Evolutionary conservation across 2,113 vertebrate genomes (phyloP).

Genomic region (Sander lucioperca): DNA sequence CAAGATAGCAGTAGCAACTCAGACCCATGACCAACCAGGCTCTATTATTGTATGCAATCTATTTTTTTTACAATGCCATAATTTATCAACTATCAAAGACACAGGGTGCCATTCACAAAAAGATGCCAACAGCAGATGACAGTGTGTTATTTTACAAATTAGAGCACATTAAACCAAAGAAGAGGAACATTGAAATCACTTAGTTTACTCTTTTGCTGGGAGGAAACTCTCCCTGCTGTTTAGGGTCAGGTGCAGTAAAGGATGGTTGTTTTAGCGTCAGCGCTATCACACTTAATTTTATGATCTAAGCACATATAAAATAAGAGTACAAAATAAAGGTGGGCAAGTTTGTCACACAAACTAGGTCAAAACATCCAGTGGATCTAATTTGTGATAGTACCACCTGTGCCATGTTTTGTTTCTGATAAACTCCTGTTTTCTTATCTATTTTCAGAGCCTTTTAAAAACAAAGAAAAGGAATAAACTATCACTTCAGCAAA

Average conservation of each 20-base stretch:
- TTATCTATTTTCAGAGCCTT: slow-evolving; percentile 42
- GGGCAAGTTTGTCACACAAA: slow-evolving; percentile 63
- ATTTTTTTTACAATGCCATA: not conserved
- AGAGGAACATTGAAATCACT: slow-evolving; percentile 1
- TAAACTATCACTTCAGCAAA: slow-evolving; percentile 53
- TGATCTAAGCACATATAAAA: slow-evolving; percentile 46
- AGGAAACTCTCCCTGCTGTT: slow-evolving; percentile 3
- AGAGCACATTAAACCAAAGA: slow-evolving; percentile 17
- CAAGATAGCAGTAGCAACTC: not conserved
- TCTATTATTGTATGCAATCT: too few species aligned
- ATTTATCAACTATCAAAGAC: slow-evolving; percentile 6
- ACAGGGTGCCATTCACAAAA: not conserved
- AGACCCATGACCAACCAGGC: not conserved
- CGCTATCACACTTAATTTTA: slow-evolving; percentile 47
- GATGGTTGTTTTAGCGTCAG: slow-evolving; percentile 12
- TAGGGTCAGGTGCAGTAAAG: slow-evolving; percentile 13
- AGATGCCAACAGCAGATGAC: too few species aligned
- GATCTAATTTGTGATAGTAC: slow-evolving; percentile 53
- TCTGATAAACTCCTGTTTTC: slow-evolving; percentile 44
- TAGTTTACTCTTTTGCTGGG: not conserved
- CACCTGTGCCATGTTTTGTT: slow-evolving; percentile 49
- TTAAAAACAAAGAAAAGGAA: slow-evolving; percentile 34
- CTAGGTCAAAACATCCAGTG: slow-evolving; percentile 60
- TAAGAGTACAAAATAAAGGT: slow-evolving; percentile 25
- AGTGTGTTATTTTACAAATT: slow-evolving; percentile 11